These are phyloP conservation scores for Hiodon tergisus DNA, from an alignment of 2,113 vertebrate genomes.

Conservation along the genomic window DNA sequence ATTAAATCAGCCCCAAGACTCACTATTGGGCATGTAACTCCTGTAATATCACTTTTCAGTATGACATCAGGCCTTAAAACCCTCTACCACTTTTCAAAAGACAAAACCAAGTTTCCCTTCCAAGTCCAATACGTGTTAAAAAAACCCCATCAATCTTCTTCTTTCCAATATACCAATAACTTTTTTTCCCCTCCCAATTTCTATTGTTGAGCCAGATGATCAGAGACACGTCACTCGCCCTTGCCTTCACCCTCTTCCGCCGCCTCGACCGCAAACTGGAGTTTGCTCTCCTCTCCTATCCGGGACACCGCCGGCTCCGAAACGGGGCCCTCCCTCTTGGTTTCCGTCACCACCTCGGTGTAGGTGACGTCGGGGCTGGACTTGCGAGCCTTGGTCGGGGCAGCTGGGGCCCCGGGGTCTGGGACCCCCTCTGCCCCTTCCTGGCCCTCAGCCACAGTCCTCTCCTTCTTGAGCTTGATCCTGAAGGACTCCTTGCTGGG, in stretches of 20 bases:
- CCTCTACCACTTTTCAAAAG: too few species aligned
- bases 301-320: slow-evolving; percentile 50
- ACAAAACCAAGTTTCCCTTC: too few species aligned
- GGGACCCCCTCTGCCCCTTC: slow-evolving; percentile 64
- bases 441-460: slow-evolving; percentile 68
- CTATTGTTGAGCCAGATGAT: slow-evolving; percentile 16
- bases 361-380: slow-evolving; percentile 62
- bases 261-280: slow-evolving; percentile 49
- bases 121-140: too few species aligned
- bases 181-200: slow-evolving; percentile 10
- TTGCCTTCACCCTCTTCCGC: slow-evolving; percentile 56
- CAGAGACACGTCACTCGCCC: slow-evolving; percentile 54
- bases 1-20: too few species aligned
- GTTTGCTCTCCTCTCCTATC: slow-evolving; percentile 46
- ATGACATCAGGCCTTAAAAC: too few species aligned
- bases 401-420: slow-evolving; percentile 39
- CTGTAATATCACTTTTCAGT: too few species aligned
- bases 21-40: too few species aligned
- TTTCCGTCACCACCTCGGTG: slow-evolving; percentile 70
- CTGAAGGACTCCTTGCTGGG: slow-evolving; percentile 81
- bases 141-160: slow-evolving; percentile 4
- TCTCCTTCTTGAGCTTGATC: slow-evolving; percentile 79
- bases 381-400: slow-evolving; percentile 48
- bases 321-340: slow-evolving; percentile 68
- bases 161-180: not conserved